A percentile compares a stretch with the other conserved stretches of the same genome.
These are phyloP conservation scores for Saguinus oedipus DNA, from an alignment of 2,797 vertebrate genomes.

Conservation along the genomic window DNA sequence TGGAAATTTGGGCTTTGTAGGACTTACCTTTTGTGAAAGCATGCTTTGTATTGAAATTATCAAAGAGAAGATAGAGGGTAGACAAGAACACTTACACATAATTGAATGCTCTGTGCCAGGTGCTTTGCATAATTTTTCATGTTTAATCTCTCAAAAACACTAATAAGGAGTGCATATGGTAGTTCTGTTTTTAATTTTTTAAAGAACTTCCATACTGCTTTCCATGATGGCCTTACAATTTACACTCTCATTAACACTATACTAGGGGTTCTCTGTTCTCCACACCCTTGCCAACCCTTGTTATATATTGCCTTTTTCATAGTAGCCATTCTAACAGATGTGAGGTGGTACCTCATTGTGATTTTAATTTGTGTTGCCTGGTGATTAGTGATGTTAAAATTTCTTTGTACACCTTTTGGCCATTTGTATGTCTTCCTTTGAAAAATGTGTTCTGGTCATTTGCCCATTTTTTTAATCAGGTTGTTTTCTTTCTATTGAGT, in stretches of 20 bases:
- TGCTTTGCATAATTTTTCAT: neutral
- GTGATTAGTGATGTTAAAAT: neutral
- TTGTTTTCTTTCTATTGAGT: neutral
- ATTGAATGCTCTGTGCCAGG: neutral
- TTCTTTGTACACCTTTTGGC: neutral
- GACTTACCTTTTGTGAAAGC: neutral
- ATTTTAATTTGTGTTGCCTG: neutral
- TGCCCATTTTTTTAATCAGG: neutral
- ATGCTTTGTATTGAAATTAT: conserved; percentile 27
- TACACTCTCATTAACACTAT: no score
- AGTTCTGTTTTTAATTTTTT: neutral
- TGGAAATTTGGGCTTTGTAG: neutral
- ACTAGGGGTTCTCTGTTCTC: neutral
- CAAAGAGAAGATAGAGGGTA: neutral
- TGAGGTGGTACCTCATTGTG: neutral
- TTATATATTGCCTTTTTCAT: neutral
- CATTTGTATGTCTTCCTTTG: neutral
- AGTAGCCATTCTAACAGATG: neutral
- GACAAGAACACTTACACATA: neutral
- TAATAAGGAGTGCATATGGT: neutral
- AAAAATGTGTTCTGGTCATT: neutral
- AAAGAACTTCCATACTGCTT: neutral
- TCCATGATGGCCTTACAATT: neutral
- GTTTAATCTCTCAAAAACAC: conserved; percentile 7
- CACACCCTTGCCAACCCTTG: neutral